Evolutionary conservation across 2,888 invertebrate species (phyloP).

Genomic region (Apomyelois bistriatella): DNA sequence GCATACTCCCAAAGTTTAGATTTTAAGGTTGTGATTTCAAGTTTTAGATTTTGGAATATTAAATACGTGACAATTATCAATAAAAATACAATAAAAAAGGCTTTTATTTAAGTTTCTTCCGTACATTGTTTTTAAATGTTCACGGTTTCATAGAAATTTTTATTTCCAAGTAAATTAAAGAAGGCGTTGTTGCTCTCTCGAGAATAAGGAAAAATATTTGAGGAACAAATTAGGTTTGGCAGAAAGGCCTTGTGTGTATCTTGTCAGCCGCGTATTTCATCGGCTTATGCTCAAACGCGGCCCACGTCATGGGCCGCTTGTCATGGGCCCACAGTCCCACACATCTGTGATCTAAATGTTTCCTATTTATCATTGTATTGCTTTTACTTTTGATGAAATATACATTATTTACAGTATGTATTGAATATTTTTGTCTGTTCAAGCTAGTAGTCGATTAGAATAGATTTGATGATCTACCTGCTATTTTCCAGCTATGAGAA

Average conservation of each 20-base stretch:
- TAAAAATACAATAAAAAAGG: constrained; percentile 5
- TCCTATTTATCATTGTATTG: constrained; percentile 29
- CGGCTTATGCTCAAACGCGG: constrained; percentile 33
- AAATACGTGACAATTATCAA: too few relatives aligned
- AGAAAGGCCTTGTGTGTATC: constrained; percentile 1
- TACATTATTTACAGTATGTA: not conserved
- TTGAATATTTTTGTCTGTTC: not conserved
- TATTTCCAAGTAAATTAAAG: not conserved
- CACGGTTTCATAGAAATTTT: constrained; percentile 5
- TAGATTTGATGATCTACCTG: too few relatives aligned
- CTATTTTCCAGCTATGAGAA: too few relatives aligned
- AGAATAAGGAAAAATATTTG: constrained; percentile 8
- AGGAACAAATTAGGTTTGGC: not conserved
- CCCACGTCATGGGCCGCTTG: constrained; percentile 44
- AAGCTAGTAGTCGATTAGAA: too few relatives aligned
- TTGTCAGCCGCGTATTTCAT: constrained; percentile 23
- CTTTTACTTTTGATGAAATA: not conserved
- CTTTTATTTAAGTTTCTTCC: constrained; percentile 7
- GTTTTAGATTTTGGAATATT: not conserved
- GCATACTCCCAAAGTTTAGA: constrained; percentile 20
- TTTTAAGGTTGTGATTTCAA: constrained; percentile 17
- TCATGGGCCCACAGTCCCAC: constrained; percentile 43
- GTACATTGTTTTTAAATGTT: constrained; percentile 8
- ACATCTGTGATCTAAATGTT: constrained; percentile 29
- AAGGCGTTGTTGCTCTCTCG: not conserved